Evolutionary conservation across 2,113 vertebrate genomes (phyloP).

Genomic region (Chunga burmeisteri): DNA sequence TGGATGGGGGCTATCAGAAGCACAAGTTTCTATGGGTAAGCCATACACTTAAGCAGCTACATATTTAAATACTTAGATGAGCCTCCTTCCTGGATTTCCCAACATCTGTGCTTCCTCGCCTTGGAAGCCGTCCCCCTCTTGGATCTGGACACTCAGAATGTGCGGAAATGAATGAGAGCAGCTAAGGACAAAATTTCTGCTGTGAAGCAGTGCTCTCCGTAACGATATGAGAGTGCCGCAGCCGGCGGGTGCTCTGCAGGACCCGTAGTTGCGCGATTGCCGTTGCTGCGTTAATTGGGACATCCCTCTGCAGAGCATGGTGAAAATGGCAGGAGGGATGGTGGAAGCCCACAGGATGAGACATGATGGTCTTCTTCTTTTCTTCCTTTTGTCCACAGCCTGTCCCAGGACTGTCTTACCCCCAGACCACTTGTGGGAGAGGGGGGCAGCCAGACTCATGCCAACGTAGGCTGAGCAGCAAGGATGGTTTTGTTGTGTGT

Average conservation of each 20-base stretch:
- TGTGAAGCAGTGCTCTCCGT: neutral
- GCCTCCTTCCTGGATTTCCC: constrained; percentile 55
- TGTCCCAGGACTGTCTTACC: neutral
- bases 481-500: neutral
- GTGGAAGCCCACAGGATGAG: neutral
- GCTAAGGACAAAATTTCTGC: constrained; percentile 40
- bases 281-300: rapidly evolving
- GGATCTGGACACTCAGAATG: neutral
- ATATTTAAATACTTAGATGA: constrained; percentile 50
- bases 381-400: neutral
- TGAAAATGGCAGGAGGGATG: neutral
- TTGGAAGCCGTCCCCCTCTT: constrained; percentile 53
- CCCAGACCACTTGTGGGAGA: neutral
- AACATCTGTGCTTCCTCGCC: constrained; percentile 49
- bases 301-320: rapidly evolving
- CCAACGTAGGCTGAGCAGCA: neutral
- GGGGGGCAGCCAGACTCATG: neutral
- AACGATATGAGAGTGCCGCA: rapidly evolving
- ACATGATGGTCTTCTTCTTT: neutral
- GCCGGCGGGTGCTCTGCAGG: neutral
- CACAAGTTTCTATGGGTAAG: neutral
- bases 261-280: rapidly evolving
- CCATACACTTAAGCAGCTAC: neutral
- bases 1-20: constrained; percentile 19
- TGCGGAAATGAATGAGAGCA: constrained; percentile 24